phyloP scores from a whole-genome alignment of 2,113 vertebrate genomes.

The Mesembrinibis cayennensis region DNA sequence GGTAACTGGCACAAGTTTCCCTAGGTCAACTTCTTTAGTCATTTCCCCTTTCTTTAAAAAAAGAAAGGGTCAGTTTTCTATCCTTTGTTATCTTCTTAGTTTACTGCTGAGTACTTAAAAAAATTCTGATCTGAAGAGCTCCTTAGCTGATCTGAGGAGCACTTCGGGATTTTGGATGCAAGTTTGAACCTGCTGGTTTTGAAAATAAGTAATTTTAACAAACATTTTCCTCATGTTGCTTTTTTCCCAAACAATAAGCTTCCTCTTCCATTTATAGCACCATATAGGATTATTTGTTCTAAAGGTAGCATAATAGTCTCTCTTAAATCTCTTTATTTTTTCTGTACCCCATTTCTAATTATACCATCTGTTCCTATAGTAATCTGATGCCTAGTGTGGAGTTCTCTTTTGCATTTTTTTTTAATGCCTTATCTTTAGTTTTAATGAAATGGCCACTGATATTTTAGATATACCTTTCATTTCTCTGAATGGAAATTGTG shows the following conservation, averaged over 20 bases:
- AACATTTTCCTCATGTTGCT: background rate
- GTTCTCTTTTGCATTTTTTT: background rate
- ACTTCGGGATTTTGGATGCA: background rate
- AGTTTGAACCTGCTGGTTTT: background rate
- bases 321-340: background rate
- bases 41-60: background rate
- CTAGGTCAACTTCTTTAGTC: background rate
- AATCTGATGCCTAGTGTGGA: background rate
- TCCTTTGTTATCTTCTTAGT: background rate
- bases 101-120: background rate
- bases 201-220: background rate
- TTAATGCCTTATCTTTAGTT: background rate
- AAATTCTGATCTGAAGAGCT: background rate
- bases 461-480: background rate
- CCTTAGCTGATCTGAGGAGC: background rate
- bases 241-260: background rate
- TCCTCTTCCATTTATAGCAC: background rate
- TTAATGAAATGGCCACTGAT: background rate
- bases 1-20: background rate
- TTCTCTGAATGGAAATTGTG: background rate
- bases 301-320: background rate
- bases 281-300: background rate
- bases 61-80: background rate
- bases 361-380: background rate
- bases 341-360: background rate